Evolutionary conservation across 2,888 invertebrate species (phyloP).

Genomic region (Trichopoda pennipes): DNA sequence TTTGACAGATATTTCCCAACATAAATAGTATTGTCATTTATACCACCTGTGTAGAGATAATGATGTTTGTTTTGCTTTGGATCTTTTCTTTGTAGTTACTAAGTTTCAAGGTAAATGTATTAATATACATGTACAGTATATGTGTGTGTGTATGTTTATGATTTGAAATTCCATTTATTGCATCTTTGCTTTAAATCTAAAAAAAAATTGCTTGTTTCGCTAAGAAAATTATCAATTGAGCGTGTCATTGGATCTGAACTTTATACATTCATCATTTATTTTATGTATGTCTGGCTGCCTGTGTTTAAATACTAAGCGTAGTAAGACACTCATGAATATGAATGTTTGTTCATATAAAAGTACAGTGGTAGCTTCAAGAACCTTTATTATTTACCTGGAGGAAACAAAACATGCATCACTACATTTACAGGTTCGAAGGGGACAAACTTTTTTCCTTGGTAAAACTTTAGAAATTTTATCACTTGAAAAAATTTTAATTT

Average conservation of each 20-base stretch:
- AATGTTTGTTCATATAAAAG: background rate
- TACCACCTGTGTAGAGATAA: constrained; percentile 56
- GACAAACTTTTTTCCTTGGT: too few relatives aligned
- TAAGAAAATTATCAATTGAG: constrained; percentile 69
- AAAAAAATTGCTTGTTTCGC: constrained; percentile 64
- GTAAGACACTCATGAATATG: background rate
- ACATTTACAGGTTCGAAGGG: too few relatives aligned
- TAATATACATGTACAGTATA: background rate
- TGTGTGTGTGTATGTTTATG: constrained; percentile 17
- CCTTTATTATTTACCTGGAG: too few relatives aligned
- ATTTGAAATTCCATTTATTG: constrained; percentile 50
- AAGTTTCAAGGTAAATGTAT: constrained; percentile 60
- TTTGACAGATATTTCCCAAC: constrained; percentile 12
- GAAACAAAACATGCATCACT: too few relatives aligned
- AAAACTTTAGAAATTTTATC: too few relatives aligned
- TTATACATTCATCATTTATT: constrained; percentile 61
- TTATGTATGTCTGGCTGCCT: background rate
- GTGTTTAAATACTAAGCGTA: background rate
- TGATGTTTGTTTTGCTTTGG: constrained; percentile 45
- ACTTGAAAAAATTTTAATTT: too few relatives aligned
- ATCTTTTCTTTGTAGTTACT: constrained; percentile 28
- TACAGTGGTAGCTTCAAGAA: background rate
- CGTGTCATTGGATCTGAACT: constrained; percentile 71
- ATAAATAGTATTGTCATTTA: constrained; percentile 44
- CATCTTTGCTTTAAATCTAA: constrained; percentile 39